Base-by-base conservation (phyloP, 2,113 vertebrate species). In the Cyphomyrus plagiostoma region DNA sequence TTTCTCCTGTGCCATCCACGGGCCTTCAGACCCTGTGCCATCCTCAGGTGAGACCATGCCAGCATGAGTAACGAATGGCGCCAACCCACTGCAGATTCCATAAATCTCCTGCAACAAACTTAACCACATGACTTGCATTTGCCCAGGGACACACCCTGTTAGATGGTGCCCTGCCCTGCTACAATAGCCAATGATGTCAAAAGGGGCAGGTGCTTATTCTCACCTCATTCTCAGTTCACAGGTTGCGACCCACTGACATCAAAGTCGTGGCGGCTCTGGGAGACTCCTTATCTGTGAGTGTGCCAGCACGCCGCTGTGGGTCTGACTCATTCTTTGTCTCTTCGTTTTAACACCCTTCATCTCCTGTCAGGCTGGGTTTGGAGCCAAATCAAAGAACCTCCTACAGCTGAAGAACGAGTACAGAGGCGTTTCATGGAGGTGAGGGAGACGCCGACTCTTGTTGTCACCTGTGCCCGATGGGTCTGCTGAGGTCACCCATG, bases 391-490 rank as follows among this genome's bases (percentile, higher is more conserved):
- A 74, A 92, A 92, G 23, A 94, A 90, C 70, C 35, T 96, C 85
- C 39, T 92, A 1, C 86, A 95, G 85, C 62, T 94, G 0, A 3
- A 4, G 11, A 95, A 88, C 0, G 95, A 97, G 85, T 97, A 97
- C 94, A 96, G 93, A 90, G 98, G 98, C 1, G 94, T 98, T 30
- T 96, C 98, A 2, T 99, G 98, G 98, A 98, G 98, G 98, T 98
- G 89, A 97, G 95, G 66, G 13, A 21, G 4, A n/a, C 23, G 8
- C 30, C 3, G 3, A 3, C 52, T 23, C 15, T 56, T 66, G 35
- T 30, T 35, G 5, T 39, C 7, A 17, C 35, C 52, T 21, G 53
- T 56, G 53, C 0, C 19, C 21, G 53, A 21, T 56, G 53, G 53
- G 19, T 4, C 53, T 56, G 52, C 52, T 56, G 84, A 23, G 8